phyloP scores from a whole-genome alignment of 2,888 invertebrate genomes.

The Xylocampa areola region DNA sequence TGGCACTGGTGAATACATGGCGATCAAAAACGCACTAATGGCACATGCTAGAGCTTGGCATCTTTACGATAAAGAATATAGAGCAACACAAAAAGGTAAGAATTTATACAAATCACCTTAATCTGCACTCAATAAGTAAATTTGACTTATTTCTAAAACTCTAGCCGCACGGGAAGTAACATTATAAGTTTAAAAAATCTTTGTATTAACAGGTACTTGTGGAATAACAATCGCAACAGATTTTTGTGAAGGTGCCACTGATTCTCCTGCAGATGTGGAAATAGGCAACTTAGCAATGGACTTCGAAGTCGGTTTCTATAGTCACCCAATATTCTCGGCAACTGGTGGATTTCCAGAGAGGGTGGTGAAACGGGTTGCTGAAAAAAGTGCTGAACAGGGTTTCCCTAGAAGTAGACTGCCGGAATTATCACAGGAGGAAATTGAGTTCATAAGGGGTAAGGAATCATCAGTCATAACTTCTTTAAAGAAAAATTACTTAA shows the following conservation, averaged over 20 bases:
- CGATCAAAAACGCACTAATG: conserved; percentile 83
- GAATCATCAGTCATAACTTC: background rate
- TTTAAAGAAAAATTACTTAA: too few species aligned
- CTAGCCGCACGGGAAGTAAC: too few species aligned
- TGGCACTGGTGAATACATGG: conserved; percentile 87
- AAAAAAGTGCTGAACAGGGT: conserved; percentile 84
- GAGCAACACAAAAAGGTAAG: conserved; percentile 70
- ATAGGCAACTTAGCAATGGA: conserved; percentile 71
- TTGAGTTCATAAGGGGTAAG: conserved; percentile 73
- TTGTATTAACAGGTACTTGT: conserved; percentile 63
- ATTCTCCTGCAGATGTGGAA: conserved; percentile 71
- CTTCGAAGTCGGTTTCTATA: conserved; percentile 78
- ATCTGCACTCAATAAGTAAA: too few species aligned
- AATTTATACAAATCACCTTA: conserved; percentile 5
- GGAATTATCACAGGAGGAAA: conserved; percentile 79
- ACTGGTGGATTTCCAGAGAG: conserved; percentile 86
- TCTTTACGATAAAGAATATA: conserved; percentile 80
- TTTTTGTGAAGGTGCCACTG: conserved; percentile 69
- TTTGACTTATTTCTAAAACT: too few species aligned
- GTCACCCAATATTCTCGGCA: conserved; percentile 83
- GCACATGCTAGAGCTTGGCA: conserved; percentile 90
- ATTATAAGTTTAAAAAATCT: too few species aligned
- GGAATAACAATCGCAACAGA: conserved; percentile 80
- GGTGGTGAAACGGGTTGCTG: conserved; percentile 77
- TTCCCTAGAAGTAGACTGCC: conserved; percentile 83